Base-by-base conservation (phyloP, 2,888 invertebrate genomes). In the Eurois occulta region DNA sequence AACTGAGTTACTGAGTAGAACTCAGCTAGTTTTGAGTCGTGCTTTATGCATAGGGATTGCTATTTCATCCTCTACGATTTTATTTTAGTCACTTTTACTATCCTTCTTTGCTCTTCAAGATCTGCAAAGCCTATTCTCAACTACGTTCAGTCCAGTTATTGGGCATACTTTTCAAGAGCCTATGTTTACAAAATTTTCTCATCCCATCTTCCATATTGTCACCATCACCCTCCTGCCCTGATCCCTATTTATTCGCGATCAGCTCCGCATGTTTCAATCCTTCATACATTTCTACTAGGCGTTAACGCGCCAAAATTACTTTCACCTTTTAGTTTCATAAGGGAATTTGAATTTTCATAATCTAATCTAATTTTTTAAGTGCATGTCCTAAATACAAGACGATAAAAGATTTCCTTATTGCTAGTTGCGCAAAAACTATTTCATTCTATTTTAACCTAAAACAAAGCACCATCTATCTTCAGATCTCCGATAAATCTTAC, bases 401-500 rank as follows among this genome's bases (percentile, higher is more conserved):
- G 1, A 32, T 65, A 66, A 18, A 69, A 2, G 4, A 1, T 66
- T 66, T 77, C 65, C 74, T 74, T 55, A 35, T 58, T 64, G 6
- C 32, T 6, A 65, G 21, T 69, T 55, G 10, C n/a, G 5, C 58
- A 58, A 28, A 74, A 13, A 43, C 41, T 46, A 58, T 68, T 68
- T 28, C 41, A 28, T 48, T 75, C 64, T 28, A 69, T 69, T 58
- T 64, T 41, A 58, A 28, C 11, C 10, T 35, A 24, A 28, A 48
- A 28, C 24, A 58, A 43, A 65, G 48, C 55, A 69, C 41, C 4
- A 65, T 65, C 32, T 60, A 58, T 46, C 32, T 72, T 58, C 43
- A 7, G 3, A 52, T 78, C 28, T 65, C 1, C 64, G 46, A 69
- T 52, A 64, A 62, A 69, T 77, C 35, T 35, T 52, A 43, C 46